Base-by-base conservation (phyloP, 2,888 invertebrate genomes). In the Ophonus ardosiacus region DNA sequence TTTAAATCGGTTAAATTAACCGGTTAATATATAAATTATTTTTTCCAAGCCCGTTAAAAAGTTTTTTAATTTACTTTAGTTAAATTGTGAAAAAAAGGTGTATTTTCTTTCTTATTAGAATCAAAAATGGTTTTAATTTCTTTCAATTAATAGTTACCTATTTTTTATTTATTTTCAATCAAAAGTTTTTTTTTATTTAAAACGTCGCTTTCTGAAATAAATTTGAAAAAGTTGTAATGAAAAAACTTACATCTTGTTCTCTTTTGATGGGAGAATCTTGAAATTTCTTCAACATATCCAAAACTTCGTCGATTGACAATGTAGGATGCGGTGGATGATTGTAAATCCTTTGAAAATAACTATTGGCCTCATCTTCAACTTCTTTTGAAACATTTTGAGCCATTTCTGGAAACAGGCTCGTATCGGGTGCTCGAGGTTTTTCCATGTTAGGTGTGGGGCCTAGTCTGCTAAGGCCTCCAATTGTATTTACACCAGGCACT, bases 331-430 rank as follows among this genome's bases (percentile, higher is more conserved):
- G 97, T n/a, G 98, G 97, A 91, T 98, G 97, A 91, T 98, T 99
- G 92, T 99, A 99, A 89, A 99, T 99, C 87, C 98, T 94, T 92
- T 99, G 99, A 91, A 99, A 99, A 90, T 99, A 99, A 81, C 98
- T 96, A 90, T 99, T 99, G 0, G 99, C 99, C 92, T 99, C 99
- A 90, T 99, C 99, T 91, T 99, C 99, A 61, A 99, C 97, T 89
- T 99, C 99, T 91, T 98, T 98, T 0, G 98, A 96, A 7, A 98
- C 97, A 85, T 94, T 95, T 86, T 94, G 95, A 87, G 95, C 94
- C 89, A 97, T 94, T 88, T 98, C 98, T 0, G 96, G 95, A 89
- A 97, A 96, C 68, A 96, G 93, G 82, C 94, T 93, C 74, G 93
- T 92, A 86, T 93, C 90, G 1, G 93, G 95, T 59, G 94, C 89